Evolutionary conservation across 2,797 vertebrate species (phyloP).

Genomic region (Pipistrellus pipistrellus): DNA sequence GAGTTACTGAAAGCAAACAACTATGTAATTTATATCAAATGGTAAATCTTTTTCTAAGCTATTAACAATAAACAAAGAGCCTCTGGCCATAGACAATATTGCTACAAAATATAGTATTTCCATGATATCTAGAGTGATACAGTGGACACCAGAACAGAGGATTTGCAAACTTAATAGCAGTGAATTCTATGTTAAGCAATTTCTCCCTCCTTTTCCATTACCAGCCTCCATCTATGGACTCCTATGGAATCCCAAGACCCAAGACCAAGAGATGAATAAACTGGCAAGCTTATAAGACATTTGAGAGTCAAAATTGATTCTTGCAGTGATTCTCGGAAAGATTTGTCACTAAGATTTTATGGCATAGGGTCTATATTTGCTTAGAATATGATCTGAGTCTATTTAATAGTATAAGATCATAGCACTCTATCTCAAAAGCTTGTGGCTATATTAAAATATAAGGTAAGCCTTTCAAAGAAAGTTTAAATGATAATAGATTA

Average conservation of each 20-base stretch:
- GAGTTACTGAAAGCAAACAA: not conserved
- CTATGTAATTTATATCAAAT: not conserved
- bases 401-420: not conserved
- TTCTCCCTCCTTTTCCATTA: not conserved
- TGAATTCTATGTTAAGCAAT: not conserved
- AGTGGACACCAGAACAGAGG: not conserved
- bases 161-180: not conserved
- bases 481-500: not conserved
- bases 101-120: not conserved
- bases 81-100: not conserved
- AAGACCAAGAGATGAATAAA: not conserved
- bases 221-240: not conserved
- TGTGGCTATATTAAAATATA: not conserved
- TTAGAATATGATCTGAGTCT: not conserved
- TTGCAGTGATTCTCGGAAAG: not conserved
- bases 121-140: not conserved
- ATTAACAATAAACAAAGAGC: not conserved
- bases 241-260: not conserved
- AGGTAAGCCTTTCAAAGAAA: not conserved
- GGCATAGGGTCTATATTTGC: not conserved
- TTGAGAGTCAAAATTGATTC: conserved; percentile 20
- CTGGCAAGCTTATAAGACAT: not conserved
- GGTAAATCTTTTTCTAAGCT: not conserved
- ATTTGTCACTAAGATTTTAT: not conserved
- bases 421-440: not conserved